phyloP scores from a whole-genome alignment of 1,140 invertebrate species.

The Pogonognathellus flavescens region DNA sequence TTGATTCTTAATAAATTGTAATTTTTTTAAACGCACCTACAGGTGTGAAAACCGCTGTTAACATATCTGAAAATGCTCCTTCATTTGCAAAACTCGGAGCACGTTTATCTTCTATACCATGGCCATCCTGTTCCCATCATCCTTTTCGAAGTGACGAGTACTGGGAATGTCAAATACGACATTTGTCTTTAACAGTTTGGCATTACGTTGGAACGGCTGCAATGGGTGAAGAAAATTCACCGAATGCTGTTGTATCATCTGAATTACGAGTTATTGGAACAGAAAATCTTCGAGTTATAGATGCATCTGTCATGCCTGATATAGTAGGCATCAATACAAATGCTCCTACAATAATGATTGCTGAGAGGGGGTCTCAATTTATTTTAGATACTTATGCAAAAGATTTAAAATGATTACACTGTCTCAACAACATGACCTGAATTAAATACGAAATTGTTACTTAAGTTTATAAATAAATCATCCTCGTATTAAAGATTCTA shows the following conservation, averaged over 20 bases:
- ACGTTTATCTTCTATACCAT: slow-evolving; percentile 41
- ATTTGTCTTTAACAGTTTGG: not conserved
- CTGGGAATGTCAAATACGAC: slow-evolving; percentile 49
- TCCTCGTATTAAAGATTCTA: too few species aligned
- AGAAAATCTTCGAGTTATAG: slow-evolving; percentile 7
- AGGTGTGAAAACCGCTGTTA: slow-evolving; percentile 52
- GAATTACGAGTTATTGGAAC: not conserved
- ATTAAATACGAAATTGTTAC: too few species aligned
- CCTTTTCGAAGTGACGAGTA: slow-evolving; percentile 49
- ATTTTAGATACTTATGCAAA: slow-evolving; percentile 67
- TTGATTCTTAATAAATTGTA: too few species aligned
- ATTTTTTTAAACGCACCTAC: too few species aligned
- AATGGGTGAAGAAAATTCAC: slow-evolving; percentile 36
- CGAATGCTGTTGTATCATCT: slow-evolving; percentile 55
- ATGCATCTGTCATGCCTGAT: slow-evolving; percentile 31
- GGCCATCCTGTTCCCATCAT: slow-evolving; percentile 23
- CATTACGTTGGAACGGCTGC: slow-evolving; percentile 49
- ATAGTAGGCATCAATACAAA: slow-evolving; percentile 68
- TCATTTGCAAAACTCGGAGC: slow-evolving; percentile 26
- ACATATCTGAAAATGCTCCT: slow-evolving; percentile 53
- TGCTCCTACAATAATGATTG: slow-evolving; percentile 78
- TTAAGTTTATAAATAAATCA: too few species aligned
- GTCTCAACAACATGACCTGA: too few species aligned
- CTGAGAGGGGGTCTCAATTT: slow-evolving; percentile 76
- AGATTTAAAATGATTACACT: too few species aligned